Evolutionary conservation across 1,140 invertebrate species (phyloP).

Genomic region (Neodiprion fabricii): DNA sequence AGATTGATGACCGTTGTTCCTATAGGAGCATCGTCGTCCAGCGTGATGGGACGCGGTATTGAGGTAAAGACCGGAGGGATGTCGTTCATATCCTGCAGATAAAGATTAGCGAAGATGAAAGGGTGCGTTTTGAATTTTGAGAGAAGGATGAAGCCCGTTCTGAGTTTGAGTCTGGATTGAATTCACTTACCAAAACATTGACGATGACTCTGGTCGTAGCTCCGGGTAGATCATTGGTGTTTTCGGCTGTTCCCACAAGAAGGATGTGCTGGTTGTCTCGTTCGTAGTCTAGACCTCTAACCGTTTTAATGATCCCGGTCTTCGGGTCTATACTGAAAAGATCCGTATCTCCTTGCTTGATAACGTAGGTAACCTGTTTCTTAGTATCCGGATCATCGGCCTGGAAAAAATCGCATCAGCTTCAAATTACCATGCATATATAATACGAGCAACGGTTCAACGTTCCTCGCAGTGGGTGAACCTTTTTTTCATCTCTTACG

Average conservation of each 20-base stretch:
- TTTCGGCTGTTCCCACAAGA: slow-evolving; percentile 82
- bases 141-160: neutral
- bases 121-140: neutral
- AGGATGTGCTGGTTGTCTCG: slow-evolving; percentile 75
- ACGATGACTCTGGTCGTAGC: slow-evolving; percentile 79
- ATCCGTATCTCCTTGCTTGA: slow-evolving; percentile 80
- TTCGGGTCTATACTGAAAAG: slow-evolving; percentile 83
- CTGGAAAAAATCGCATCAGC: slow-evolving; percentile 49
- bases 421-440: slow-evolving; percentile 18
- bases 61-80: slow-evolving; percentile 85
- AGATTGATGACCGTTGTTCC: slow-evolving; percentile 81
- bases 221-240: slow-evolving; percentile 71
- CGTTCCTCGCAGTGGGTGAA: no score
- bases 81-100: slow-evolving; percentile 77
- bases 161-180: neutral
- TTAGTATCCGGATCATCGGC: slow-evolving; percentile 81
- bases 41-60: slow-evolving; percentile 78
- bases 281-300: slow-evolving; percentile 81
- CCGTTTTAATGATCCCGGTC: slow-evolving; percentile 78
- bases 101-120: slow-evolving; percentile 15
- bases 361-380: slow-evolving; percentile 83
- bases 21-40: slow-evolving; percentile 83
- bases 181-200: slow-evolving; percentile 72
- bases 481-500: no score
- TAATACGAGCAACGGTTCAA: neutral